Evolutionary conservation across 2,888 invertebrate genomes (phyloP).

Genomic region (Siphonodentalium dalli): DNA sequence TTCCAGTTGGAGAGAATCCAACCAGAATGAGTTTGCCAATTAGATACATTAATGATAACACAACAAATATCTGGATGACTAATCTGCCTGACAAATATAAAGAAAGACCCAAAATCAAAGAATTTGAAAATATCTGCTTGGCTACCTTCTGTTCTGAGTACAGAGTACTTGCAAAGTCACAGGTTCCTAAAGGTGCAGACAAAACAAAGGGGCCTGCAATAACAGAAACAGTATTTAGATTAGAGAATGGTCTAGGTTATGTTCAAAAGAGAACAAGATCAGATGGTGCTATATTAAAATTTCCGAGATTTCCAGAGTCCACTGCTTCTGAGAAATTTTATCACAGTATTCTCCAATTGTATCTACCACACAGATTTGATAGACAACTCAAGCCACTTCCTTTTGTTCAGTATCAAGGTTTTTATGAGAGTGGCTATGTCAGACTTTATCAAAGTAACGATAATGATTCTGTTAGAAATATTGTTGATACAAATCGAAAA

Average conservation of each 20-base stretch:
- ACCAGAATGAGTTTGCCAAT: slow-evolving; percentile 16
- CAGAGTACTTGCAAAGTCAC: slow-evolving; percentile 5
- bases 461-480: background rate
- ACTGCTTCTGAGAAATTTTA: background rate
- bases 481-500: background rate
- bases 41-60: too few species aligned
- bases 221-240: too few species aligned
- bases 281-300: background rate
- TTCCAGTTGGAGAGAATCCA: slow-evolving; percentile 19
- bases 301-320: background rate
- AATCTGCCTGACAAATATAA: slow-evolving; percentile 17
- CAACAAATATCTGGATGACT: slow-evolving; percentile 25
- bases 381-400: background rate
- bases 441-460: background rate
- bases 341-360: slow-evolving; percentile 2
- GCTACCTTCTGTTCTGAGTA: slow-evolving; percentile 23
- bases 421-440: background rate
- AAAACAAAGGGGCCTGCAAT: too few species aligned
- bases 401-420: background rate
- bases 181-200: too few species aligned
- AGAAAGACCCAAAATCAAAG: slow-evolving; percentile 13
- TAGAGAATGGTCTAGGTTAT: too few species aligned
- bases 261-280: too few species aligned
- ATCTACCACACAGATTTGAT: background rate
- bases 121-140: slow-evolving; percentile 16